Percentiles rank a stretch among this genome's conserved stretches.
phyloP scores from a whole-genome alignment of 1,140 invertebrate genomes.

The Leptoteleia sp. region DNA sequence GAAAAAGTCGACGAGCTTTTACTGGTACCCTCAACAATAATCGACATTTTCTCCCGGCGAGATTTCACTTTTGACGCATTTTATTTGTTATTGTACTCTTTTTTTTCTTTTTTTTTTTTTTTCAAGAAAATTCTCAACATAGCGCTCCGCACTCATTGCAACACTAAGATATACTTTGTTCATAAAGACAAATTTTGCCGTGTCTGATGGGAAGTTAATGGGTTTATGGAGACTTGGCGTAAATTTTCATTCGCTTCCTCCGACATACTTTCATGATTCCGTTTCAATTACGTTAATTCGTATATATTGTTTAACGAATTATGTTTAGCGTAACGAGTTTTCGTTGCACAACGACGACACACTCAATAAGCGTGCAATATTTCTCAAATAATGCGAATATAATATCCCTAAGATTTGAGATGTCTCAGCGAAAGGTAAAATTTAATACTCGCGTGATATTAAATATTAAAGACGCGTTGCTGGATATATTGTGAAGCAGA shows the following conservation, averaged over 20 bases:
- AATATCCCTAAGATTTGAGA: no score
- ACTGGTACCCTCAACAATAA: conserved; percentile 53
- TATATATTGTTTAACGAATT: no score
- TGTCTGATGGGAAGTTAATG: not conserved
- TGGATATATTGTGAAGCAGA: no score
- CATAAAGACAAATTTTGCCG: conserved; percentile 10
- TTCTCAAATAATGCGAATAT: no score
- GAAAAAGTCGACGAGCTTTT: conserved; percentile 63
- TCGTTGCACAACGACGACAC: no score
- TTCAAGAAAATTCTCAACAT: conserved; percentile 11
- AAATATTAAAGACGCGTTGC: no score
- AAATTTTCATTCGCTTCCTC: not conserved
- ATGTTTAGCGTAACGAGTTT: no score
- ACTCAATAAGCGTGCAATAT: no score
- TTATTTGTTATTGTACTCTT: conserved; percentile 44
- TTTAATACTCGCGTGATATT: no score
- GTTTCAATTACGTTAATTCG: no score
- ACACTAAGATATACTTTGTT: not conserved
- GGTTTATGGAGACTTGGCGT: not conserved
- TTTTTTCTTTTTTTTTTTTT: no score
- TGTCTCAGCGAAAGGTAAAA: no score
- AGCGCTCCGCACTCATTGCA: conserved; percentile 18
- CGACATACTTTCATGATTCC: not conserved
- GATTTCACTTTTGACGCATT: conserved; percentile 36
- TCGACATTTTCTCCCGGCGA: conserved; percentile 35